Conservation (phyloP, 2,797 vertebrate genomes). For the Anisognathus igniventris region DNA sequence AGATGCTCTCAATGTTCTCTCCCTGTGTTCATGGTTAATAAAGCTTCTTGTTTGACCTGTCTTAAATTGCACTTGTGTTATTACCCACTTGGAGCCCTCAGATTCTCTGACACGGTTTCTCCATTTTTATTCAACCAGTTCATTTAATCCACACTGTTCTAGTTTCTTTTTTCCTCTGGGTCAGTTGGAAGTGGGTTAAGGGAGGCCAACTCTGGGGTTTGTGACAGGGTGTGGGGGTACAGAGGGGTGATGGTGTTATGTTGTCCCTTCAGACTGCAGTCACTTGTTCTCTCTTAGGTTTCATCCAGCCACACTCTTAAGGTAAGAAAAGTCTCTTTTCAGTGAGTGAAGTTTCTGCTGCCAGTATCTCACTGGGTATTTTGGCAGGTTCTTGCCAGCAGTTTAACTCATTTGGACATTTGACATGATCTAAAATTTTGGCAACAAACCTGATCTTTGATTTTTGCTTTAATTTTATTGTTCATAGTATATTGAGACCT, state of each 20-base stretch:
- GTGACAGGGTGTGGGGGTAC: rapidly evolving
- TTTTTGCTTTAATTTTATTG: neutral
- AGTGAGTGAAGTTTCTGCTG: neutral
- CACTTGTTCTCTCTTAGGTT: neutral
- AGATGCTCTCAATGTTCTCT: neutral
- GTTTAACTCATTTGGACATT: neutral
- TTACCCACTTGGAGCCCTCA: neutral
- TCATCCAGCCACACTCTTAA: neutral
- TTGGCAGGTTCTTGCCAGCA: neutral
- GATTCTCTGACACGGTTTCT: neutral
- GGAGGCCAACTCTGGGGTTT: neutral
- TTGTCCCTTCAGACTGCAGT: neutral
- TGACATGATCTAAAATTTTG: neutral
- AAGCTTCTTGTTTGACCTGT: neutral
- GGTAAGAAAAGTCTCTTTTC: neutral
- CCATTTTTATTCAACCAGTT: neutral
- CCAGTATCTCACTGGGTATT: neutral
- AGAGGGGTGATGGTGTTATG: neutral
- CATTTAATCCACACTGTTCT: neutral
- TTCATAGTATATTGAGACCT: neutral
- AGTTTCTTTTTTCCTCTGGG: neutral
- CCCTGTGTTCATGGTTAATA: neutral
- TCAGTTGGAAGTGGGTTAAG: neutral
- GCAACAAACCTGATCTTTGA: neutral
- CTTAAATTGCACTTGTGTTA: neutral